Percentiles rank a stretch among this genome's conserved stretches.
Conservation (phyloP, 1,140 invertebrate genomes). For the Nixonia krombeini region DNA sequence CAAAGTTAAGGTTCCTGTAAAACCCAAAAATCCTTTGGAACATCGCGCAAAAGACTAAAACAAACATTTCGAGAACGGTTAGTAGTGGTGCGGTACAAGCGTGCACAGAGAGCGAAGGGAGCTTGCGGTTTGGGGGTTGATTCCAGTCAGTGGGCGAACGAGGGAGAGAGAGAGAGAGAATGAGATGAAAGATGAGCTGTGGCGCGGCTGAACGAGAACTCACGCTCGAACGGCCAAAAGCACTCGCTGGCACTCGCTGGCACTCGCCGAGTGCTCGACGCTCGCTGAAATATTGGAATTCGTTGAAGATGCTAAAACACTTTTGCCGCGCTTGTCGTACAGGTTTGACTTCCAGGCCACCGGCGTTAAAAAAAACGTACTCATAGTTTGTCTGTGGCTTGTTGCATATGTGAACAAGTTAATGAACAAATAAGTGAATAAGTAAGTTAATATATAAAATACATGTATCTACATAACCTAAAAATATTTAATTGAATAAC, state of each 20-base stretch:
- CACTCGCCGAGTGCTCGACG: constrained; percentile 30
- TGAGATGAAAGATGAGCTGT: constrained; percentile 13
- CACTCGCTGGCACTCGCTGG: too few relatives aligned
- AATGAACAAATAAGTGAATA: too few relatives aligned
- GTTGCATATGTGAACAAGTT: too few relatives aligned
- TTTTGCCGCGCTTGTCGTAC: not conserved
- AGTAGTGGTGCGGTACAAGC: constrained; percentile 49
- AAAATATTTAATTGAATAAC: too few relatives aligned
- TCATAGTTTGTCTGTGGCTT: too few relatives aligned
- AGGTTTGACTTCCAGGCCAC: too few relatives aligned
- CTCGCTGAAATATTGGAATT: constrained; percentile 12
- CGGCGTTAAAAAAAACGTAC: too few relatives aligned
- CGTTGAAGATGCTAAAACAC: constrained; percentile 14
- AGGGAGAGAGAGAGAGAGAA: too few relatives aligned
- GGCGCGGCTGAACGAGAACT: constrained; percentile 27
- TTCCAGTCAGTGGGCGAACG: constrained; percentile 50
- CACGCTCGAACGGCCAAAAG: constrained; percentile 41
- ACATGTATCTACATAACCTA: too few relatives aligned
- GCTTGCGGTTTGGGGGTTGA: constrained; percentile 62
- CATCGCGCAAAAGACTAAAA: constrained; percentile 56
- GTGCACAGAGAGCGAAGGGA: constrained; percentile 42
- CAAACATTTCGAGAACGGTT: constrained; percentile 67
- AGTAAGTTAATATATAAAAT: too few relatives aligned
- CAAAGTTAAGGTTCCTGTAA: constrained; percentile 40
- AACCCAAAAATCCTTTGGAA: constrained; percentile 60